phyloP scores from a whole-genome alignment of 2,888 invertebrate genomes.

The Bimastos eiseni region DNA sequence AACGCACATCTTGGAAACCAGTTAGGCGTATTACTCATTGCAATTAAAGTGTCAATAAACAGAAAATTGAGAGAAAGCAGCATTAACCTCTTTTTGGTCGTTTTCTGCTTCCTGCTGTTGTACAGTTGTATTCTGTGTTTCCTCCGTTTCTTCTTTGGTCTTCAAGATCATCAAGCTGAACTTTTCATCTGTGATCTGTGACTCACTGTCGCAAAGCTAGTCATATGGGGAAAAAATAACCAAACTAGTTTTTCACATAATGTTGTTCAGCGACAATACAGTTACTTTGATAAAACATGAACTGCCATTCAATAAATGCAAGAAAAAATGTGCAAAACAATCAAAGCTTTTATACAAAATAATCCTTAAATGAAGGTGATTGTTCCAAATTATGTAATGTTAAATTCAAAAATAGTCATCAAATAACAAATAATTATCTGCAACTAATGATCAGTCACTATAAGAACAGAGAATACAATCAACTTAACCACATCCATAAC shows the following conservation, averaged over 20 bases:
- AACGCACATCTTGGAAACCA: too few species aligned
- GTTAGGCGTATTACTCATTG: not conserved
- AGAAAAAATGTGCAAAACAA: too few species aligned
- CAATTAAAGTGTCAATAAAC: not conserved
- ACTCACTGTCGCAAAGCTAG: slow-evolving; percentile 59
- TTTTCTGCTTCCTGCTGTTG: not conserved
- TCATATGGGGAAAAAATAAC: too few species aligned
- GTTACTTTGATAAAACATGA: too few species aligned
- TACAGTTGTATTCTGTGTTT: slow-evolving; percentile 31
- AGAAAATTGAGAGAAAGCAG: not conserved
- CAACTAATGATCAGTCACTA: not conserved
- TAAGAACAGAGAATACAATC: not conserved
- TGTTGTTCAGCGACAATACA: too few species aligned
- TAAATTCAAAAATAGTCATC: not conserved
- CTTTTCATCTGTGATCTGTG: slow-evolving; percentile 73
- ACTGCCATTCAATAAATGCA: too few species aligned
- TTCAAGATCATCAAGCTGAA: slow-evolving; percentile 85
- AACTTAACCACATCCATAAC: too few species aligned
- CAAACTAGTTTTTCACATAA: too few species aligned
- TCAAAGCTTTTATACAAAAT: too few species aligned
- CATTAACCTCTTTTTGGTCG: not conserved
- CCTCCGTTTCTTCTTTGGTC: slow-evolving; percentile 58
- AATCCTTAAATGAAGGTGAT: not conserved
- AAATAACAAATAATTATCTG: too few species aligned
- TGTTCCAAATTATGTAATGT: not conserved